A percentile compares a stretch with the other conserved stretches of the same genome.
phyloP scores from a whole-genome alignment of 2,113 vertebrate genomes.

The Clarias batrachus region DNA sequence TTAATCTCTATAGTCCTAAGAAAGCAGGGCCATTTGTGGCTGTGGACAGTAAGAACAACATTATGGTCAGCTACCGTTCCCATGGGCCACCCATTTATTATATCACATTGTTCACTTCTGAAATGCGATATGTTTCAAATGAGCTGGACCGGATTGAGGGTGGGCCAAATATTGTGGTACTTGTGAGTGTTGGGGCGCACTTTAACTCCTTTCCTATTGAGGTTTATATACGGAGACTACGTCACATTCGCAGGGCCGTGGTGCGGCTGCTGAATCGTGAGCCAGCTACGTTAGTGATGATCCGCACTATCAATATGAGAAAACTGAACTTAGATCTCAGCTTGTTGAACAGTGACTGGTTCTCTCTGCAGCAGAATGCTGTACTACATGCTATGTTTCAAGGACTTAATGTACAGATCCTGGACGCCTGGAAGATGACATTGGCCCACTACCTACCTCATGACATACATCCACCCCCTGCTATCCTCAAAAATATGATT shows the following conservation, averaged over 20 bases:
- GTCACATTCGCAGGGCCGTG: constrained; percentile 83
- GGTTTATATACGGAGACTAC: constrained; percentile 86
- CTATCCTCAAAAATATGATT: constrained; percentile 90
- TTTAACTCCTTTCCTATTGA: constrained; percentile 93
- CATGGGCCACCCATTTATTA: constrained; percentile 95
- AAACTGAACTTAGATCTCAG: constrained; percentile 84
- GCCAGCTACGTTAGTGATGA: constrained; percentile 80
- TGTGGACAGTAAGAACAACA: constrained; percentile 84
- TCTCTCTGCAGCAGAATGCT: constrained; percentile 83
- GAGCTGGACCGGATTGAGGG: constrained; percentile 86
- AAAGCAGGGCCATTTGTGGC: constrained; percentile 90
- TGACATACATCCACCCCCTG: constrained; percentile 81
- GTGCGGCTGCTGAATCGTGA: constrained; percentile 83
- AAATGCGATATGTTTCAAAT: constrained; percentile 88
- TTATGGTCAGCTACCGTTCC: constrained; percentile 86
- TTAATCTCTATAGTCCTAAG: constrained; percentile 86
- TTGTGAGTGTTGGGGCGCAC: constrained; percentile 91
- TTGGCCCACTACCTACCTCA: constrained; percentile 87
- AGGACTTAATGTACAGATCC: constrained; percentile 81
- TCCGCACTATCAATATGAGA: constrained; percentile 87
- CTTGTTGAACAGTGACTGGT: constrained; percentile 97
- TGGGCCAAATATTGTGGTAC: constrained; percentile 83
- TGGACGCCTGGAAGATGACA: constrained; percentile 98
- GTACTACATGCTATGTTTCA: constrained; percentile 91
- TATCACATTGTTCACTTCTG: constrained; percentile 79